phyloP scores from a whole-genome alignment of 1,140 invertebrate genomes.

The Dermatophagoides farinae region DNA sequence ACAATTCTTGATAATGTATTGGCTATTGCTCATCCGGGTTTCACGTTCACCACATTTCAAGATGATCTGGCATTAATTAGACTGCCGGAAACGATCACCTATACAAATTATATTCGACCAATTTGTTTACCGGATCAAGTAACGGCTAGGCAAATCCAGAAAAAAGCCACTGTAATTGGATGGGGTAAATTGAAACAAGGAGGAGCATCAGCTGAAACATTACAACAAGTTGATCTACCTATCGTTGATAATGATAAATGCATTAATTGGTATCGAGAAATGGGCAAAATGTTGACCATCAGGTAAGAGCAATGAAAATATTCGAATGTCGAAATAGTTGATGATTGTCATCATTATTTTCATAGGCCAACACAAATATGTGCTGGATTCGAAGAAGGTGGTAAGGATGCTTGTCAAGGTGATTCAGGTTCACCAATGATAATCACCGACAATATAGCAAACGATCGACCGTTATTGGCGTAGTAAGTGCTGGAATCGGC shows the following conservation, averaged over 20 bases:
- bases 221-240: conserved; percentile 56
- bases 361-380: conserved; percentile 21
- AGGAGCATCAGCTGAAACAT: conserved; percentile 16
- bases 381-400: conserved; percentile 23
- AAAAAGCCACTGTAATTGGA: conserved; percentile 11
- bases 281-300: conserved; percentile 15
- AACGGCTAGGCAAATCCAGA: not conserved
- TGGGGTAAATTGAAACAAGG: conserved; percentile 23
- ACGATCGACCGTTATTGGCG: conserved; percentile 51
- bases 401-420: conserved; percentile 33
- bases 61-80: conserved; percentile 44
- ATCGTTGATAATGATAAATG: conserved; percentile 50
- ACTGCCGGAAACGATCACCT: conserved; percentile 37
- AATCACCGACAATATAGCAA: conserved; percentile 42
- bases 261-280: conserved; percentile 47
- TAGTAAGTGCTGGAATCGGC: conserved; percentile 64
- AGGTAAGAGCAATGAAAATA: conserved; percentile 22
- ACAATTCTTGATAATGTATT: not conserved
- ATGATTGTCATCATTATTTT: not conserved
- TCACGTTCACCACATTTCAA: conserved; percentile 34
- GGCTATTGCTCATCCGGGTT: conserved; percentile 16
- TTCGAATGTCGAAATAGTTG: not conserved
- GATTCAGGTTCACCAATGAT: conserved; percentile 52
- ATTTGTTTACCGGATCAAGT: conserved; percentile 40
- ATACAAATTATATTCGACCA: conserved; percentile 42